These are phyloP conservation scores for Melanostigma gelatinosum DNA, from an alignment of 2,113 vertebrate genomes.

Conservation along the genomic window DNA sequence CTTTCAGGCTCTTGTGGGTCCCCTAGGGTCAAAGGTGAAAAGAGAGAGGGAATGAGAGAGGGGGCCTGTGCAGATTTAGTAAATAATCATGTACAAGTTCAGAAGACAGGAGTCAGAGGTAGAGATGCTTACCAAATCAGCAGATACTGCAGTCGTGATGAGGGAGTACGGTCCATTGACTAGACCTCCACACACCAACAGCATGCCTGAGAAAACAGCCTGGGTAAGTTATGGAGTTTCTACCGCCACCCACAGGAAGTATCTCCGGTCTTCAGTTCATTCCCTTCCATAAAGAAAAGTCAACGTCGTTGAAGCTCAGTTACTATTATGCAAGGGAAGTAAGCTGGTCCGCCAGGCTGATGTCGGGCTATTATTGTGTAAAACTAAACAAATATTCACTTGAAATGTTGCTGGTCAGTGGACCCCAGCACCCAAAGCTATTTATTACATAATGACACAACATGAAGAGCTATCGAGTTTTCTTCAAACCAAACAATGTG, in stretches of 20 bases:
- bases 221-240: neutral
- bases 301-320: too few species aligned
- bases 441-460: neutral
- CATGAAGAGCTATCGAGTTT: neutral
- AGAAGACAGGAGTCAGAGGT: neutral
- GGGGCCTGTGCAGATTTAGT: neutral
- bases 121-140: conserved; percentile 89
- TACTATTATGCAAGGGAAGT: too few species aligned
- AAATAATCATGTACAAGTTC: too few species aligned
- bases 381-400: neutral
- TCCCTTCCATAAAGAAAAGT: too few species aligned
- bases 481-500: neutral
- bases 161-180: conserved; percentile 95
- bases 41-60: neutral
- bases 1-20: conserved; percentile 92
- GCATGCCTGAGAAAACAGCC: conserved; percentile 84
- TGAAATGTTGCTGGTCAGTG: too few species aligned
- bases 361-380: neutral
- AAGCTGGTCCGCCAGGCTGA: too few species aligned
- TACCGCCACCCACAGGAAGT: neutral
- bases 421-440: neutral
- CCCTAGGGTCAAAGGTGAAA: conserved; percentile 81
- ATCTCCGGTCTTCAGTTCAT: too few species aligned
- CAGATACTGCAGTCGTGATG: conserved; percentile 96
- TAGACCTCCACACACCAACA: conserved; percentile 89